These are phyloP conservation scores for Hipposideros armiger DNA, from an alignment of 2,113 vertebrate species.

Conservation along the genomic window DNA sequence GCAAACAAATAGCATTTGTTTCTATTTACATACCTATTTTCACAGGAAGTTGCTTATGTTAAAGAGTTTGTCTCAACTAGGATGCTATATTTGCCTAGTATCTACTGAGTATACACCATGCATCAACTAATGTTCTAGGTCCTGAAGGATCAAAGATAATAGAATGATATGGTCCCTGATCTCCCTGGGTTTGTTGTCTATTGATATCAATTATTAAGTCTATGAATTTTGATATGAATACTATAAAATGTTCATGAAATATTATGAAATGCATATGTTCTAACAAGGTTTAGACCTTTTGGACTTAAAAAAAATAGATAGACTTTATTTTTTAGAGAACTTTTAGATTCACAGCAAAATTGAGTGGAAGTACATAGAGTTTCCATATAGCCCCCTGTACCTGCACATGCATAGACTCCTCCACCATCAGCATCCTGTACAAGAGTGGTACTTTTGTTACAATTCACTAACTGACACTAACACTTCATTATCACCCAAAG, in stretches of 20 bases:
- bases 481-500: not conserved
- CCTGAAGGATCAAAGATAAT: not conserved
- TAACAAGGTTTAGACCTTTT: not conserved
- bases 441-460: not conserved
- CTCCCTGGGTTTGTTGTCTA: not conserved
- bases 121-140: not conserved
- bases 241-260: not conserved
- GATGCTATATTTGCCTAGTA: not conserved
- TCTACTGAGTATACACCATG: not conserved
- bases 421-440: not conserved
- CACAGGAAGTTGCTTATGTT: slow-evolving; percentile 9
- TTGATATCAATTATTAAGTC: not conserved
- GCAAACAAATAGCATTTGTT: not conserved
- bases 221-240: not conserved
- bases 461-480: not conserved
- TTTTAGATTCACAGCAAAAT: slow-evolving; percentile 25
- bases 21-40: not conserved
- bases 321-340: not conserved
- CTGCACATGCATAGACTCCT: not conserved
- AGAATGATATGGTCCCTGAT: not conserved
- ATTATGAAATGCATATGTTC: not conserved
- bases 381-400: not conserved
- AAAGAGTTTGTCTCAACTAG: not conserved
- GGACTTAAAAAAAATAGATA: not conserved
- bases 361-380: not conserved